phyloP scores from a whole-genome alignment of 2,797 vertebrate genomes.

The Morelia viridis region DNA sequence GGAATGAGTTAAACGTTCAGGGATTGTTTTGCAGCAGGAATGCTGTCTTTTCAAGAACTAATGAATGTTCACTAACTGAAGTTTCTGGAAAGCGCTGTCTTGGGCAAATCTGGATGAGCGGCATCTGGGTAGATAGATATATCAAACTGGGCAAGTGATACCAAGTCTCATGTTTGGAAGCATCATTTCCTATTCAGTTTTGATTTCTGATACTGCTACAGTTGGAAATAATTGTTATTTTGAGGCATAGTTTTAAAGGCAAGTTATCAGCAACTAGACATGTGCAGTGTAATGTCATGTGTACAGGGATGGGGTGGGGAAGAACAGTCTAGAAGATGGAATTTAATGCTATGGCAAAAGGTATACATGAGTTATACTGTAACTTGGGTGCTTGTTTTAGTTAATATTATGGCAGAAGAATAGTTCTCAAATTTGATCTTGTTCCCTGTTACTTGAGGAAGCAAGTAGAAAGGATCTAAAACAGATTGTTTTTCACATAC shows the following conservation, averaged over 20 bases:
- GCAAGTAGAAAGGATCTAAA: conserved; percentile 5
- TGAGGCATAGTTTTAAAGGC: background rate
- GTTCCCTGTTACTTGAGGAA: background rate
- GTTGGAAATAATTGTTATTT: background rate
- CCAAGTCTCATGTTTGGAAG: background rate
- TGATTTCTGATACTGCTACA: background rate
- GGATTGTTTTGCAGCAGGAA: background rate
- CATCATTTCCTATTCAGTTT: background rate
- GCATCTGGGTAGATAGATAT: background rate
- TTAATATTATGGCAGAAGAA: conserved; percentile 28
- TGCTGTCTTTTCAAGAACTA: background rate
- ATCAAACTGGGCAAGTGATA: background rate
- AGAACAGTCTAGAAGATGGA: background rate
- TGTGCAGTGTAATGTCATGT: background rate
- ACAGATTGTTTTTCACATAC: conserved; percentile 42
- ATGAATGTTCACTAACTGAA: background rate
- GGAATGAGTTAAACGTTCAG: background rate
- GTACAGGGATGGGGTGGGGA: background rate
- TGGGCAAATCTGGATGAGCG: background rate
- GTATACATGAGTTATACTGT: background rate
- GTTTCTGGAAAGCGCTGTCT: background rate
- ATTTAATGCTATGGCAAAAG: background rate
- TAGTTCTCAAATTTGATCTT: conserved; percentile 24
- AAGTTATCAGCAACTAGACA: background rate
- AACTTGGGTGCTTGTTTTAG: conserved; percentile 6